Base-by-base conservation (phyloP, 1,140 invertebrate genomes). In the Pogonus chalceus region DNA sequence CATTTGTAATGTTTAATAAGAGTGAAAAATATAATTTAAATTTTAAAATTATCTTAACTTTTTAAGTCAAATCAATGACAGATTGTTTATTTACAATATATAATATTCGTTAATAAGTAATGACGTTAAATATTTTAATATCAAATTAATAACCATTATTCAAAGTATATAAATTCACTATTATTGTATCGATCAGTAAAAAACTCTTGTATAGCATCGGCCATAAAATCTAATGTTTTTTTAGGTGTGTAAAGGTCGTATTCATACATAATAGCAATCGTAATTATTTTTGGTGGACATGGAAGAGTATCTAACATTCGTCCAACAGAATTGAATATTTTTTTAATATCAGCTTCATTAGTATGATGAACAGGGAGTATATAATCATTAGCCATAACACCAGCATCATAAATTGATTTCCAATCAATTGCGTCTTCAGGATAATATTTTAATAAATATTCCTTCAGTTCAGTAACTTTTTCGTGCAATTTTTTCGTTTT, bases 391-490 rank as follows among this genome's bases (percentile, higher is more conserved):
- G 7, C 4, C 3, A 18, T 18, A 43, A 18, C 37, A 10, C 37
- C 37, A 43, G 3, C 4, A 12, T 43, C 37, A 43, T 43, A 43
- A 10, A 43, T 43, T 4, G 7, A 4, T 4, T 43, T 43, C 37
- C 37, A 43, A 18, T 43, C 18, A 18, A 43, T 18, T 12, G 7
- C 37, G 3, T 4, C 18, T 12, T 43, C 73, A 0, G 75, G 59
- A 60, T 83, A 82, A 57, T 61, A 64, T 35, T 65, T 71, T 53
- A 68, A 69, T 20, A 85, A 56, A 48, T 69, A 65, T 47, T 71
- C 68, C 1, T 75, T 73, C 1, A 79, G 55, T 10, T 72, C 61
- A 2, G 70, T 68, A 2, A 79, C 76, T 64, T 80, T 23, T 58
- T 58, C 1, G 10, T 62, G 52, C 10, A 63, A 52, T 3, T 57